These are phyloP conservation scores for Beris morrisii DNA, from an alignment of 2,888 invertebrate species.

Conservation along the genomic window DNA sequence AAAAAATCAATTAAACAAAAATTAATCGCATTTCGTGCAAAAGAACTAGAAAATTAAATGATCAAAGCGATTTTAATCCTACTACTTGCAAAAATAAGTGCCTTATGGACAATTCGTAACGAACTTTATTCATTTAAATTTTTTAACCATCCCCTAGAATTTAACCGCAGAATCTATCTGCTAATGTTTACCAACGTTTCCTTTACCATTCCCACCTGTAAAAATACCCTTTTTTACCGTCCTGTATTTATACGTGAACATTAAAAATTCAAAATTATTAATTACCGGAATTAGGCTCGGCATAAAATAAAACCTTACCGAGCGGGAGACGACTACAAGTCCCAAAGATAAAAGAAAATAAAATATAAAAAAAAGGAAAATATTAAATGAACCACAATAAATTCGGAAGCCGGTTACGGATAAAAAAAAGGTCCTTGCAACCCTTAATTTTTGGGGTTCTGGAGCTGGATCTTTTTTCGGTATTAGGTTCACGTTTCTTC, in stretches of 20 bases:
- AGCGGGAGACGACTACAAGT: slow-evolving; percentile 12
- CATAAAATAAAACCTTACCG: slow-evolving; percentile 33
- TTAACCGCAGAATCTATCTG: slow-evolving; percentile 24
- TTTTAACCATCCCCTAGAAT: too few relatives aligned
- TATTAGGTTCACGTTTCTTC: slow-evolving; percentile 11
- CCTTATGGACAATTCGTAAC: too few relatives aligned
- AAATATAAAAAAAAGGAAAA: slow-evolving; percentile 24
- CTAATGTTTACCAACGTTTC: slow-evolving; percentile 20
- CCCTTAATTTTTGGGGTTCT: too few relatives aligned
- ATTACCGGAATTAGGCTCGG: slow-evolving; percentile 38
- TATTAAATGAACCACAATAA: slow-evolving; percentile 40
- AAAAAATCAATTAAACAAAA: too few relatives aligned
- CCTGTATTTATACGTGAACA: slow-evolving; percentile 32
- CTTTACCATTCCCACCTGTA: slow-evolving; percentile 18
- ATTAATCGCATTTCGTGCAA: too few relatives aligned
- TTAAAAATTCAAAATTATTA: slow-evolving; percentile 40
- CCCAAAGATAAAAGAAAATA: slow-evolving; percentile 37
- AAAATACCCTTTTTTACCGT: slow-evolving; percentile 5
- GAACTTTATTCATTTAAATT: too few relatives aligned
- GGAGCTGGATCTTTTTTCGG: slow-evolving; percentile 19
- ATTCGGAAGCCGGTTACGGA: slow-evolving; percentile 31
- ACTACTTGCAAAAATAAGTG: too few relatives aligned
- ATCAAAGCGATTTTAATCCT: too few relatives aligned
- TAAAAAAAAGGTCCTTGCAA: slow-evolving; percentile 17
- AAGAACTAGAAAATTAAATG: too few relatives aligned